Base-by-base conservation (phyloP, 2,888 invertebrate genomes). In the Asteroscopus sphinx region DNA sequence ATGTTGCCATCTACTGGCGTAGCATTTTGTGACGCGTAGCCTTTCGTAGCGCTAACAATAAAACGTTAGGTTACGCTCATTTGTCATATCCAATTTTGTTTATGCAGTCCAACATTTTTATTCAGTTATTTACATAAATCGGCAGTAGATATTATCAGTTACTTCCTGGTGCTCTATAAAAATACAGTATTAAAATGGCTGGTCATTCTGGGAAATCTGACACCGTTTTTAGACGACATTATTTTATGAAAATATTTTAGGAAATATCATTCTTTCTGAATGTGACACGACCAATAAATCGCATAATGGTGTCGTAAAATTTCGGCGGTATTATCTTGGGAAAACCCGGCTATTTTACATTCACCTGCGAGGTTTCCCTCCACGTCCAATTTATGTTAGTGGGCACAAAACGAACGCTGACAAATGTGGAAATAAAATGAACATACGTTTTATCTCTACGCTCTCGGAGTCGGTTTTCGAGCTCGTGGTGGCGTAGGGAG, bases 351-450 rank as follows among this genome's bases (percentile, higher is more conserved):
- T 93, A 93, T 93, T 93, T 93, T 93, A 93, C 93, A 94, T 94
- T 93, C 92, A 93, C 92, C 92, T 92, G 91, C 89, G 92, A 90
- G 91, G 91, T 90, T 92, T 91, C 89, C 93, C 92, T 92, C 90
- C 89, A 86, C 91, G 90, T 93, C 92, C 93, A 93, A 93, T 93
- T 93, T 94, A 93, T 93, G 93, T 93, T 93, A 93, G 93, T 92
- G 93, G 92, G 92, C 91, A 93, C 93, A 93, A 92, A 93, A 93
- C 92, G 93, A 93, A 93, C 90, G 92, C 92, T 94, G 93, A 94
- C 93, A 93, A 94, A 94, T 93, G 93, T 91, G 90, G 88, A 93
- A 93, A 93, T 93, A 93, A 93, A 93, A 93, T 92, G 93, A 93
- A 92, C 92, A 91, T 90, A 92, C 91, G 92, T 93, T 93, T 92